phyloP scores from a whole-genome alignment of 2,888 invertebrate genomes.

The Aplocera efformata region DNA sequence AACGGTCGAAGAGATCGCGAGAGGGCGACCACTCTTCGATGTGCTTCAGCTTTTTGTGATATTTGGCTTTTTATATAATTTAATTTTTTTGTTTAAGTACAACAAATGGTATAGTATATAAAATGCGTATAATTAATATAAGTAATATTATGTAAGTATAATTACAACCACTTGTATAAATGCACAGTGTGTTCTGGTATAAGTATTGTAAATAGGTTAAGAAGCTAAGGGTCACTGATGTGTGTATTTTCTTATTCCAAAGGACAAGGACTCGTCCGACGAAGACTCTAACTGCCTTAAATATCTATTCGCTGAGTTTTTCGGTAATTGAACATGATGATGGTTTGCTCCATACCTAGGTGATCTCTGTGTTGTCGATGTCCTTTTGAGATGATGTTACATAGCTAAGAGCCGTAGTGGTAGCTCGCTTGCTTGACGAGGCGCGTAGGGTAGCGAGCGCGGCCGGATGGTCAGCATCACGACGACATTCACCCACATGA shows the following conservation, averaged over 20 bases:
- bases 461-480: slow-evolving; percentile 14
- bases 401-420: slow-evolving; percentile 44
- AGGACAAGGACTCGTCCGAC: slow-evolving; percentile 73
- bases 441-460: slow-evolving; percentile 13
- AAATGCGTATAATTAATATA: slow-evolving; percentile 26
- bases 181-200: slow-evolving; percentile 33
- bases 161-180: slow-evolving; percentile 37
- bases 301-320: slow-evolving; percentile 84
- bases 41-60: slow-evolving; percentile 75
- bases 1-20: slow-evolving; percentile 26
- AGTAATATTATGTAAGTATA: slow-evolving; percentile 19
- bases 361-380: slow-evolving; percentile 70
- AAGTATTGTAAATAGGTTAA: slow-evolving; percentile 21
- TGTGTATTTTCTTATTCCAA: slow-evolving; percentile 63
- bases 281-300: slow-evolving; percentile 85
- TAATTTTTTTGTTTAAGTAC: slow-evolving; percentile 40
- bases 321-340: slow-evolving; percentile 75
- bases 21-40: slow-evolving; percentile 33
- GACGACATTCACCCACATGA: slow-evolving; percentile 23
- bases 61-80: slow-evolving; percentile 73
- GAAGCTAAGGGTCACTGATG: slow-evolving; percentile 43
- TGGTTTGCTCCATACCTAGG: slow-evolving; percentile 54
- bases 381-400: slow-evolving; percentile 52
- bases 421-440: slow-evolving; percentile 20
- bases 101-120: slow-evolving; percentile 32